Evolutionary conservation across 2,113 vertebrate genomes (phyloP), one percentile per base, ranked within the genome.

Genomic region (Otis tarda): DNA sequence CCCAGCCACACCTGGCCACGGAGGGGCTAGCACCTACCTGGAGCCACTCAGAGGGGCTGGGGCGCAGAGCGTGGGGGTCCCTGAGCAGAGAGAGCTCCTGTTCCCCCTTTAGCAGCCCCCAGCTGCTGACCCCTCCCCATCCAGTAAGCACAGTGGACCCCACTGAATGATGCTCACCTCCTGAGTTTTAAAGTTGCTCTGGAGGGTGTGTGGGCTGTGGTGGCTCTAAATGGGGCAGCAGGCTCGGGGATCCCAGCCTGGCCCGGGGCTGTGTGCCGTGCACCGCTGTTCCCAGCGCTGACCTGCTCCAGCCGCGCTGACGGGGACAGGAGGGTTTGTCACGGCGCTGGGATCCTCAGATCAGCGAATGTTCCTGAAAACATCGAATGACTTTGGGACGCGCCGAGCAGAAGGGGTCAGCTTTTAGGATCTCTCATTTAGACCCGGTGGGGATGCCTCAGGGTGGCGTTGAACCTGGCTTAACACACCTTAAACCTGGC

Each of bases 111-210:
- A 6, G 27, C 68, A 24, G 12, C 17, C 10, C 59, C 25, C 30
- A 49, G 39, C 35, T 76, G 70, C 69, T 47, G 55, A 4, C 19
- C 31, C 50, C 31, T n/a, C 35, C 31, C 80, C 27, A 4, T 14
- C 35, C 35, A 8, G 14, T 12, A 22, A 28, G 47, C 55, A 4
- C 43, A 28, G 43, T 12, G 1, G 59, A 30, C 21, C 41, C 67
- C 19, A 3, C 1, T 9, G 55, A 18, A 2, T 0, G 7, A 25
- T 5, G 25, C 41, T 16, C 41, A 43, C 14, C 41, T 43, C 41
- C 24, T 9, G 56, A 15, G 7, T 30, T 18, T n/a, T 16, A 9
- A 18, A 22, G 50, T 4, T 25, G 41, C 6, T n/a, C 56, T 13
- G 39, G 21, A 22, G 33, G 12, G 20, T 17, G 56, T 13, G 7